Conservation (phyloP, 2,113 vertebrate species). For the Phaetusa simplex region DNA sequence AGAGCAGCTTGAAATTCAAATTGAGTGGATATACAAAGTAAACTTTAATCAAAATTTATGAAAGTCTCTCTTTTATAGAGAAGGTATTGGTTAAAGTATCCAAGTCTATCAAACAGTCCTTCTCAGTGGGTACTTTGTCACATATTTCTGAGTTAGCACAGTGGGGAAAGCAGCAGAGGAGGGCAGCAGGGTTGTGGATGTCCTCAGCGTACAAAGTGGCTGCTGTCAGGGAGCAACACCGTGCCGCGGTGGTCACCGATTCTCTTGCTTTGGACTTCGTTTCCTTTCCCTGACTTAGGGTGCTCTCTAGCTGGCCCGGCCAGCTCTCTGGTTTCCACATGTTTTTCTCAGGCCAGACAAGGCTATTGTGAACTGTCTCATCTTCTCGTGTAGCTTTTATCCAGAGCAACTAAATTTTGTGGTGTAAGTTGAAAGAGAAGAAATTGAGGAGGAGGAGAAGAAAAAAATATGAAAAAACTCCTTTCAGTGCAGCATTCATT, state of each 20-base stretch:
- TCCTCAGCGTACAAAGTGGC: background rate
- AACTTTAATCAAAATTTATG: background rate
- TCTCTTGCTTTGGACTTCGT: background rate
- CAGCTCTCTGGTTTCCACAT: background rate
- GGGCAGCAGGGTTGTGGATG: background rate
- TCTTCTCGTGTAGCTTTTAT: background rate
- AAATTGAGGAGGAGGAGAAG: background rate
- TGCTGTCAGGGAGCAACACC: background rate
- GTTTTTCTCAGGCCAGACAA: background rate
- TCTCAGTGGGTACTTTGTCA: background rate
- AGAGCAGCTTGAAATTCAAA: background rate
- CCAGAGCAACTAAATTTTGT: background rate
- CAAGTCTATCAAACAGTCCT: background rate
- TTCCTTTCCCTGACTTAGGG: background rate
- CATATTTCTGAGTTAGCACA: background rate
- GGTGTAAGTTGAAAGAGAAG: background rate
- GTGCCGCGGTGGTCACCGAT: rapidly evolving
- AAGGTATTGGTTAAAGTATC: background rate
- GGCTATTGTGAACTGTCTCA: background rate
- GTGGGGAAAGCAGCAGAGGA: background rate
- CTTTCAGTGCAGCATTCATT: background rate
- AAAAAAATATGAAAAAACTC: background rate
- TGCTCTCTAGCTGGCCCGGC: background rate
- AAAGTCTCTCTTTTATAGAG: background rate
- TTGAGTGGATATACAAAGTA: background rate